Evolutionary conservation across 2,888 invertebrate genomes (phyloP).

Genomic region (Drosophila limbata): DNA sequence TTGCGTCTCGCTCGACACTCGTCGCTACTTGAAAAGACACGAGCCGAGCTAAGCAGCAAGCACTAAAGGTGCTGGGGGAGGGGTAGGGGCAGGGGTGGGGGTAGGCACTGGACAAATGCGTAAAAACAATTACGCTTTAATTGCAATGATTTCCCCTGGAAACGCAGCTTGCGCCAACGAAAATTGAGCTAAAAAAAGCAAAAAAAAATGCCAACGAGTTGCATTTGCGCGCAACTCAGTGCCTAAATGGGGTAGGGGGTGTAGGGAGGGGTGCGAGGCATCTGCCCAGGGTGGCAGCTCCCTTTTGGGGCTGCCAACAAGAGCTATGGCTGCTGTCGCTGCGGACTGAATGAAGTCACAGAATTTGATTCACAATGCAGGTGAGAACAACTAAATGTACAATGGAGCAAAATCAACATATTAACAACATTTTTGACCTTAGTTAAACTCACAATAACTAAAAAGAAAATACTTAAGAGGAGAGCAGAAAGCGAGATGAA

Average conservation of each 20-base stretch:
- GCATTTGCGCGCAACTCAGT: slow-evolving; percentile 25
- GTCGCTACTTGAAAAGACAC: slow-evolving; percentile 67
- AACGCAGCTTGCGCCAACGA: slow-evolving; percentile 45
- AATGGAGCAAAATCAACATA: slow-evolving; percentile 4
- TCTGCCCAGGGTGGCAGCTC: neutral
- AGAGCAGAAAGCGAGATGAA: too few species aligned
- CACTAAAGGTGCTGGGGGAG: neutral
- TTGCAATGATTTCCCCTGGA: slow-evolving; percentile 84
- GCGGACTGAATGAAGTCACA: slow-evolving; percentile 16
- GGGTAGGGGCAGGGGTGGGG: neutral
- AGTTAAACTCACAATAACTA: neutral
- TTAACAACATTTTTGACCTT: neutral
- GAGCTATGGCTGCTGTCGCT: slow-evolving; percentile 20
- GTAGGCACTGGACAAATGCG: slow-evolving; percentile 70
- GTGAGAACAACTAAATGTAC: slow-evolving; percentile 39
- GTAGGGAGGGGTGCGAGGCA: neutral
- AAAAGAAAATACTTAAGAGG: neutral
- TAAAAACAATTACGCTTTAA: slow-evolving; percentile 84
- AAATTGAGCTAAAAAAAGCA: slow-evolving; percentile 57
- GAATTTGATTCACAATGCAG: slow-evolving; percentile 42
- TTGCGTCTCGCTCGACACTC: slow-evolving; percentile 18
- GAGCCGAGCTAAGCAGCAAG: slow-evolving; percentile 64
- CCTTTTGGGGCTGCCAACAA: slow-evolving; percentile 20
- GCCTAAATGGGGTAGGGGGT: neutral
- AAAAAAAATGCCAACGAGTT: slow-evolving; percentile 19